Evolutionary conservation across 2,888 invertebrate species (phyloP).

Genomic region (Sminthurinus aureus): DNA sequence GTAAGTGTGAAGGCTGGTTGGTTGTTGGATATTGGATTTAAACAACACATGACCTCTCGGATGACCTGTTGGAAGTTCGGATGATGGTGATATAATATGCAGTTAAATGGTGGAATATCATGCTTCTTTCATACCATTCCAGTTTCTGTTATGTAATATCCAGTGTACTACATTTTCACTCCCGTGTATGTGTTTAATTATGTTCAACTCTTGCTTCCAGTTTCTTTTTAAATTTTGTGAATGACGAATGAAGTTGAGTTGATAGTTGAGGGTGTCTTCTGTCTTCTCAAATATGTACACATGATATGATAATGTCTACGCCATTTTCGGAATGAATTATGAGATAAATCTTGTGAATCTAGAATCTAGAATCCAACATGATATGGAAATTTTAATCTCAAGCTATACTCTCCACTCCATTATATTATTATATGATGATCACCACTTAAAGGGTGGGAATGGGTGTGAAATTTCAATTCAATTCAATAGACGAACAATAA

Average conservation of each 20-base stretch:
- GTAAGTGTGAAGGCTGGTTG: no score
- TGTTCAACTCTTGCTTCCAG: background rate
- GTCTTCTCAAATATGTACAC: slow-evolving; percentile 36
- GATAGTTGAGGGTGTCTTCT: slow-evolving; percentile 37
- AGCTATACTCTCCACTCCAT: no score
- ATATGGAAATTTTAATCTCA: slow-evolving; percentile 29
- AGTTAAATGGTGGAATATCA: slow-evolving; percentile 15
- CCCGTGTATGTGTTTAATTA: no score
- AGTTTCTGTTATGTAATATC: no score
- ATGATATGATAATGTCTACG: slow-evolving; percentile 35
- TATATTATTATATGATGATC: slow-evolving; percentile 21
- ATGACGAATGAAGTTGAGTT: slow-evolving; percentile 8
- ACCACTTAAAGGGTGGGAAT: slow-evolving; percentile 15
- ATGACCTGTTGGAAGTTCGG: background rate
- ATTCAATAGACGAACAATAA: slow-evolving; percentile 14
- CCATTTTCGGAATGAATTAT: slow-evolving; percentile 40
- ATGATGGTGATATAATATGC: background rate
- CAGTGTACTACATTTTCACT: no score
- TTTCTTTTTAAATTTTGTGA: slow-evolving; percentile 24
- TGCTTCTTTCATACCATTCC: background rate
- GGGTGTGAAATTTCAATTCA: slow-evolving; percentile 28
- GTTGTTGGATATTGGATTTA: no score
- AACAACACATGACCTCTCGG: no score
- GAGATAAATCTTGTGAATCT: slow-evolving; percentile 35
- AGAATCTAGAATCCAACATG: slow-evolving; percentile 31